Conservation (phyloP, 2,888 invertebrate species). For the Salpingus planirostris region DNA sequence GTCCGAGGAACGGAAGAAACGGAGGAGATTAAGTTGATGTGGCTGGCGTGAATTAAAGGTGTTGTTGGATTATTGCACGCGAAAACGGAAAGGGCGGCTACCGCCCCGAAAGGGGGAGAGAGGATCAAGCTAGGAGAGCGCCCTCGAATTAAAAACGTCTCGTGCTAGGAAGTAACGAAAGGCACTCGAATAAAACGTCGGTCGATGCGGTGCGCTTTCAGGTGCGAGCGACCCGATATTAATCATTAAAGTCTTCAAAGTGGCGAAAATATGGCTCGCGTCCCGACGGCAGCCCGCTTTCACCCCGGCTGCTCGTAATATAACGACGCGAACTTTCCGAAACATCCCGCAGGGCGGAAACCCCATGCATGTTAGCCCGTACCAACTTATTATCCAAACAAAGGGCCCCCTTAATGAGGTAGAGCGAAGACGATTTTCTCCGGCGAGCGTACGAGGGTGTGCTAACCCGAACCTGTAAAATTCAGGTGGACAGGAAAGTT, state of each 20-base stretch:
- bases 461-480: constrained; percentile 8
- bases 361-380: constrained; percentile 7
- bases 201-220: too few relatives aligned
- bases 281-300: too few relatives aligned
- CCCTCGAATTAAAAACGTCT: too few relatives aligned
- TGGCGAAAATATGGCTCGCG: constrained; percentile 9
- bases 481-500: constrained; percentile 15
- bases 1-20: constrained; percentile 18
- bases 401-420: constrained; percentile 11
- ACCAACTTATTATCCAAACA: constrained; percentile 13
- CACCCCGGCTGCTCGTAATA: too few relatives aligned
- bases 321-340: constrained; percentile 5
- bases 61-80: constrained; percentile 6
- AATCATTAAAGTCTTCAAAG: constrained; percentile 10
- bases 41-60: constrained; percentile 10
- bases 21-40: constrained; percentile 15
- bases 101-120: too few relatives aligned
- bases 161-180: too few relatives aligned
- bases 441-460: background rate
- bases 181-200: too few relatives aligned
- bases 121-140: too few relatives aligned
- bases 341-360: constrained; percentile 7
- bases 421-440: constrained; percentile 8
- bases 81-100: too few relatives aligned
- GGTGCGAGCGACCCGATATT: constrained; percentile 4